Conservation (phyloP, 2,888 invertebrate species). For the Helleia helle region DNA sequence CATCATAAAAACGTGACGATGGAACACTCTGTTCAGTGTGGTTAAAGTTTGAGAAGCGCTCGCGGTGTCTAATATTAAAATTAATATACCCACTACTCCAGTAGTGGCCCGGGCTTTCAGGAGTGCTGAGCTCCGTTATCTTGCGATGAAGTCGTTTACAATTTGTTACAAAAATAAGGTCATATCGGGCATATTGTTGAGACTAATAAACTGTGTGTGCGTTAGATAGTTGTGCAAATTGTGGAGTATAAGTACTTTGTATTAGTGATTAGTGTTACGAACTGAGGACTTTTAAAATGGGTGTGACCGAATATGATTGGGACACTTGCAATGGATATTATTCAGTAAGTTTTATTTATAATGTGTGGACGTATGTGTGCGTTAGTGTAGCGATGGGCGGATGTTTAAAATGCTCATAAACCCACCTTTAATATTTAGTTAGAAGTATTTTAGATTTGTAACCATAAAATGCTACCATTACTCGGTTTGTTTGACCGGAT, state of each 20-base stretch:
- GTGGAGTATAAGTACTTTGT: conserved; percentile 23
- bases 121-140: conserved; percentile 37
- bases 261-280: conserved; percentile 22
- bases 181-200: conserved; percentile 36
- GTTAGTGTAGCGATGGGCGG: too few species aligned
- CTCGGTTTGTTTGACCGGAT: too few species aligned
- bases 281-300: conserved; percentile 46
- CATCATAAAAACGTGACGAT: background rate
- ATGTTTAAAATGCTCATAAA: too few species aligned
- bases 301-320: conserved; percentile 66
- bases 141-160: conserved; percentile 51
- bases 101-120: conserved; percentile 56
- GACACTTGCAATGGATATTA: conserved; percentile 63
- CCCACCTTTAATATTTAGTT: too few species aligned
- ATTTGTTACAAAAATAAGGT: conserved; percentile 39
- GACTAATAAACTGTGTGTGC: conserved; percentile 55
- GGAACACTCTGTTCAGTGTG: background rate
- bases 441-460: too few species aligned
- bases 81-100: conserved; percentile 65
- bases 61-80: conserved; percentile 65
- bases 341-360: conserved; percentile 45
- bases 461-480: too few species aligned
- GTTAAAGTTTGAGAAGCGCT: conserved; percentile 48
- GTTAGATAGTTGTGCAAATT: conserved; percentile 49
- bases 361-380: too few species aligned